These are phyloP conservation scores for Anthoscopus minutus DNA, from an alignment of 2,113 vertebrate species.

Conservation along the genomic window DNA sequence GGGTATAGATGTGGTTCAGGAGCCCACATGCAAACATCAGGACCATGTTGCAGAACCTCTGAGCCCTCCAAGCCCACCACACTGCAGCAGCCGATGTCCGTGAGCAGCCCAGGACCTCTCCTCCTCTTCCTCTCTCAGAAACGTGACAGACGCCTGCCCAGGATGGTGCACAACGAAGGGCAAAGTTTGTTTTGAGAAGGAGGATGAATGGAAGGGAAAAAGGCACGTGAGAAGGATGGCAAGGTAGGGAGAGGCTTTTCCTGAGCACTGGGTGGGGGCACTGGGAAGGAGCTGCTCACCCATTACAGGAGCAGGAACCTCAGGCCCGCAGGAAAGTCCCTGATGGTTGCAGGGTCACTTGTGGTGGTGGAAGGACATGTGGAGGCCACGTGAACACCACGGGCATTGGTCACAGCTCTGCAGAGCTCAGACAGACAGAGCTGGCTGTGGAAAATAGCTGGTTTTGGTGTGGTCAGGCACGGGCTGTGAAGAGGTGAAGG, in stretches of 20 bases:
- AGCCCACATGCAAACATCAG: not conserved
- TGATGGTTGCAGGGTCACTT: accelerated
- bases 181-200: not conserved
- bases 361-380: not conserved
- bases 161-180: not conserved
- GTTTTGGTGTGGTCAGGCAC: not conserved
- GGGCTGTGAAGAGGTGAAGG: not conserved
- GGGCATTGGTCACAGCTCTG: not conserved
- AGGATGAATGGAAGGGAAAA: slow-evolving; percentile 26
- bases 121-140: slow-evolving; percentile 1
- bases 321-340: not conserved
- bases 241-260: slow-evolving; percentile 4
- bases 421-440: not conserved
- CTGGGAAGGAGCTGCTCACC: not conserved
- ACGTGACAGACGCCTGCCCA: accelerated
- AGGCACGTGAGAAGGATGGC: not conserved
- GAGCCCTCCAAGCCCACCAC: not conserved
- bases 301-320: not conserved
- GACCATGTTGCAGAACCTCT: not conserved
- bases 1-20: not conserved
- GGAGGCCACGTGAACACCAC: not conserved
- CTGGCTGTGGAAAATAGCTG: not conserved
- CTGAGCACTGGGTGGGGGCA: not conserved
- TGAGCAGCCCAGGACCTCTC: not conserved
- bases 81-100: accelerated